Evolutionary conservation across 37 sponge, comb jelly and placozoan species (phyloP), one percentile per base, ranked within the genome.

Genomic region (Aplysina aerophoba): DNA sequence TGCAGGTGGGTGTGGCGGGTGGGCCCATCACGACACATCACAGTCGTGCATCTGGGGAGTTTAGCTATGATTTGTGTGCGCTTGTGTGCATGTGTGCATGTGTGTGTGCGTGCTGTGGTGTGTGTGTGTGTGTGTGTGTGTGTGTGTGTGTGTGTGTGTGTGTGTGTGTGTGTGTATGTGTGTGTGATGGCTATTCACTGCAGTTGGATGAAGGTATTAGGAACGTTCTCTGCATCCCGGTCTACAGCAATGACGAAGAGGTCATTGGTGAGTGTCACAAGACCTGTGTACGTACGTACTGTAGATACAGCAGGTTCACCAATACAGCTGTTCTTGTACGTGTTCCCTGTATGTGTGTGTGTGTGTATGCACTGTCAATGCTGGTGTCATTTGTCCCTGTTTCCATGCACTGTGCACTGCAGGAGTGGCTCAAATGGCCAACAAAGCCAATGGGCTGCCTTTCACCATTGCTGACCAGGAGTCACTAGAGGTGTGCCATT

Each of bases 391-490:
- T 16, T 67, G 69, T 67, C n/a, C n/a, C n/a, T n/a, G n/a, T n/a
- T 67, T 28, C n/a, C n/a, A n/a, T n/a, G n/a, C 50, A 83, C 57
- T 85, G 6, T 27, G 24, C 17, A 11, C 37, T 87, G 19, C 66
- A 94, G 98, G 94, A 15, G 89, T 95, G 34, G 88, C 89, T 20
- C 89, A 95, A 86, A 81, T 97, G 13, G 62, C 87, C 34, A 93
- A 97, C 77, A 97, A 95, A 41, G 61, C 81, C 64, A 86, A 91
- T 41, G 84, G 87, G 15, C 31, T 87, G 0, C 86, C 87, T 0
- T 97, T 97, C 78, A 91, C 89, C 20, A 55, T 84, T 12, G 69
- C 79, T 37, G 96, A 97, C 64, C 75, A 91, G 38, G 87, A 93
- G 39, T 61, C 83, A 27, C 85, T 94, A 61, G 94, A 92, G 84